These are phyloP conservation scores for Lepidurus arcticus DNA, from an alignment of 1,140 invertebrate species.

Conservation along the genomic window DNA sequence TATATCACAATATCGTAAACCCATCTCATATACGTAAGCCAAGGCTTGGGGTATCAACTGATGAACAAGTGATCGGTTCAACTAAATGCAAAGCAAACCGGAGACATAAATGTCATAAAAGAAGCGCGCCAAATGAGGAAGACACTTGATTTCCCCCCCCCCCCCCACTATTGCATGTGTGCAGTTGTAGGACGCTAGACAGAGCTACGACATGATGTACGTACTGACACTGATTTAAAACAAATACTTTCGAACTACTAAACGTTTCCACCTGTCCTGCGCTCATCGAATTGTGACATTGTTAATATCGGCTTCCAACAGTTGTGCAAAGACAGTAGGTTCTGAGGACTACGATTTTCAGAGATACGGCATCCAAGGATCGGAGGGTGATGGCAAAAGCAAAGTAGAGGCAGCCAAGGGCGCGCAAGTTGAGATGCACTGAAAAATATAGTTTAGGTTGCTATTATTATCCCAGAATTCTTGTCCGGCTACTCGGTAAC, in stretches of 20 bases:
- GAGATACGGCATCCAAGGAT: slow-evolving; percentile 32
- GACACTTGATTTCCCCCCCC: not conserved
- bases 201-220: not conserved
- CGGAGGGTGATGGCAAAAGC: not conserved
- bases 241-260: not conserved
- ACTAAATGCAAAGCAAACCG: slow-evolving; percentile 11
- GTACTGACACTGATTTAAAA: not conserved
- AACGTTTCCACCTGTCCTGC: not conserved
- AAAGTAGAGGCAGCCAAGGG: slow-evolving; percentile 15
- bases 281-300: not conserved
- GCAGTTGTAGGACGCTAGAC: not conserved
- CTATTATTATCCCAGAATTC: slow-evolving; percentile 88
- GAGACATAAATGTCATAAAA: not conserved
- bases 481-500: slow-evolving; percentile 71
- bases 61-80: not conserved
- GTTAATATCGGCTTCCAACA: no score
- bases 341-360: not conserved
- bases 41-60: not conserved
- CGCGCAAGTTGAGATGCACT: slow-evolving; percentile 48
- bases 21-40: not conserved
- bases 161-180: slow-evolving; percentile 2
- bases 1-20: not conserved
- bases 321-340: not conserved
- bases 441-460: slow-evolving; percentile 77
- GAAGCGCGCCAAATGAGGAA: not conserved